These are phyloP conservation scores for Aspidoscelis tigris DNA, from an alignment of 2,113 vertebrate genomes.

Conservation along the genomic window DNA sequence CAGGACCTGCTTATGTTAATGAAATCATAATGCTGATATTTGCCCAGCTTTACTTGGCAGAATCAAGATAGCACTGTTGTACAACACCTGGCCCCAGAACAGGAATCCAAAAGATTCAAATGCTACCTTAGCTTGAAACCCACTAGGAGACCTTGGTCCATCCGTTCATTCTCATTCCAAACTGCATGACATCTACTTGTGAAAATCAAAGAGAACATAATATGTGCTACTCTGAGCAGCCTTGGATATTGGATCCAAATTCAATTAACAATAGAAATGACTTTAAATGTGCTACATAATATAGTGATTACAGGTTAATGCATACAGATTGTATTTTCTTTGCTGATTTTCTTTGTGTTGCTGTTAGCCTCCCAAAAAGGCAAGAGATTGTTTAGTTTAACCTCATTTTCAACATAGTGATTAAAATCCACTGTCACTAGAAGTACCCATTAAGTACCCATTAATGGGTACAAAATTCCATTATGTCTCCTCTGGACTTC, in stretches of 20 bases:
- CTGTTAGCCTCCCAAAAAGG: neutral
- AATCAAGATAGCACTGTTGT: neutral
- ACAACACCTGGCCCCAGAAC: neutral
- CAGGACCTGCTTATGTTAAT: neutral
- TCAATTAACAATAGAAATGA: neutral
- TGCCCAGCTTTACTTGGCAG: neutral
- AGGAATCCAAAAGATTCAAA: neutral
- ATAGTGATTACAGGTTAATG: neutral
- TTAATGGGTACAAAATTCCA: too few relatives aligned
- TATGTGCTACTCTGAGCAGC: neutral
- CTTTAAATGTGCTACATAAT: neutral
- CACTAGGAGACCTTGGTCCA: neutral
- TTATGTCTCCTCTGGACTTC: too few relatives aligned
- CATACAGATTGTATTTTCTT: neutral
- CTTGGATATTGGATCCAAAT: neutral
- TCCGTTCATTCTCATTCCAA: neutral
- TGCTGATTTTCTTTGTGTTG: neutral
- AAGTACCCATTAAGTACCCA: too few relatives aligned
- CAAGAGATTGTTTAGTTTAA: neutral
- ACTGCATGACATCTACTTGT: neutral
- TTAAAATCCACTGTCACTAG: too few relatives aligned
- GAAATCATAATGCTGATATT: neutral
- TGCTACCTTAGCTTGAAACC: neutral
- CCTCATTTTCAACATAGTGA: neutral
- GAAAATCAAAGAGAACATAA: neutral